Evolutionary conservation across 2,797 vertebrate species (phyloP).

Genomic region (Danio kyathit): DNA sequence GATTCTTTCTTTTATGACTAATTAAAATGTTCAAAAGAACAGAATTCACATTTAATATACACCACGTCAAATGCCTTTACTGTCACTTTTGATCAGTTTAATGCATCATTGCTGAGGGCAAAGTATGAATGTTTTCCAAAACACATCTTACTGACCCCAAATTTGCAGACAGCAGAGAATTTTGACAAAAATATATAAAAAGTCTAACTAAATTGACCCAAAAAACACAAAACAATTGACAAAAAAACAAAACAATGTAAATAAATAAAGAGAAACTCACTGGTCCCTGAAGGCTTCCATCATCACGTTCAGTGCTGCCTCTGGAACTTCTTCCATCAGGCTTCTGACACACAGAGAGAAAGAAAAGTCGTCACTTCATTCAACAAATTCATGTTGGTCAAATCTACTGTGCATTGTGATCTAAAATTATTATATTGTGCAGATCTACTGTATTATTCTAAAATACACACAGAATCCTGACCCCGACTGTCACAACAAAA

Average conservation of each 20-base stretch:
- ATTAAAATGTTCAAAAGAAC: not conserved
- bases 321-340: conserved; percentile 94
- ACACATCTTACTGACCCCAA: not conserved
- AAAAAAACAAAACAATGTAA: not conserved
- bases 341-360: conserved; percentile 80
- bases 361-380: not conserved
- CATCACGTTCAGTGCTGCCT: conserved; percentile 92
- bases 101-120: not conserved
- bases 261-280: conserved; percentile 77
- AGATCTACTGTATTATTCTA: too few species aligned
- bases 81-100: not conserved
- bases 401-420: not conserved
- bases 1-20: not conserved
- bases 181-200: not conserved
- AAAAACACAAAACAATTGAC: too few species aligned
- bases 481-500: not conserved
- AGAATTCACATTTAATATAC: not conserved
- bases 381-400: not conserved
- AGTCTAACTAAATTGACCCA: too few species aligned
- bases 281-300: conserved; percentile 88
- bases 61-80: not conserved
- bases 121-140: not conserved
- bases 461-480: not conserved
- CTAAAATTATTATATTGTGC: too few species aligned
- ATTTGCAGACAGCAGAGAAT: not conserved